phyloP scores from a whole-genome alignment of 2,797 vertebrate species.

The Cottoperca gobio region DNA sequence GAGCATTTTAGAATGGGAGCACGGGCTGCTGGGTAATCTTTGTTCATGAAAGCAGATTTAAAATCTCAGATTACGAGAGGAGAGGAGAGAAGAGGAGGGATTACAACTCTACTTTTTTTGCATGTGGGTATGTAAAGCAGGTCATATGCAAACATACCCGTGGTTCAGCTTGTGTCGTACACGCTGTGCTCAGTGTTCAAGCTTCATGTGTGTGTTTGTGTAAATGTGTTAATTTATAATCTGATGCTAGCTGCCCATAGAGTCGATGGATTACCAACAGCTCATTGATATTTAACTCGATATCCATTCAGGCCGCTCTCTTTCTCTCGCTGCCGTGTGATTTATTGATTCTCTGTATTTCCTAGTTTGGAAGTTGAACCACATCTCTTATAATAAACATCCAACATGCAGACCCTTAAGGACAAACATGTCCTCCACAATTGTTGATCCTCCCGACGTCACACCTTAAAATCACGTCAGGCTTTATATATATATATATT shows the following conservation, averaged over 20 bases:
- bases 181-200: background rate
- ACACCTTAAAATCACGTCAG: no score
- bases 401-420: no score
- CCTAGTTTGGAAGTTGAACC: no score
- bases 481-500: no score
- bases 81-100: slow-evolving; percentile 47
- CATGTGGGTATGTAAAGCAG: slow-evolving; percentile 25
- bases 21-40: slow-evolving; percentile 69
- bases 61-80: slow-evolving; percentile 75
- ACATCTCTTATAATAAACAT: no score
- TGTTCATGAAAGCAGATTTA: slow-evolving; percentile 66
- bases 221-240: slow-evolving; percentile 33
- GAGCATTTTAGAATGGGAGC: slow-evolving; percentile 30
- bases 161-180: background rate
- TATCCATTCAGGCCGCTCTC: slow-evolving; percentile 25
- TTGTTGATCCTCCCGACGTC: no score
- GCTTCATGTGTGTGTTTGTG: slow-evolving; percentile 8
- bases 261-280: slow-evolving; percentile 48
- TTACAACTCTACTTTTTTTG: slow-evolving; percentile 55
- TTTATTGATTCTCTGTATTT: slow-evolving; percentile 41
- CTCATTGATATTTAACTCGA: slow-evolving; percentile 64
- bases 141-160: slow-evolving; percentile 11
- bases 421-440: no score
- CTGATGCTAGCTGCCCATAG: slow-evolving; percentile 20
- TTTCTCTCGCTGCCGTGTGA: slow-evolving; percentile 35